Percentiles rank a stretch among this genome's conserved stretches.
Evolutionary conservation across 2,797 vertebrate genomes (phyloP).

Genomic region (Podargus strigoides): DNA sequence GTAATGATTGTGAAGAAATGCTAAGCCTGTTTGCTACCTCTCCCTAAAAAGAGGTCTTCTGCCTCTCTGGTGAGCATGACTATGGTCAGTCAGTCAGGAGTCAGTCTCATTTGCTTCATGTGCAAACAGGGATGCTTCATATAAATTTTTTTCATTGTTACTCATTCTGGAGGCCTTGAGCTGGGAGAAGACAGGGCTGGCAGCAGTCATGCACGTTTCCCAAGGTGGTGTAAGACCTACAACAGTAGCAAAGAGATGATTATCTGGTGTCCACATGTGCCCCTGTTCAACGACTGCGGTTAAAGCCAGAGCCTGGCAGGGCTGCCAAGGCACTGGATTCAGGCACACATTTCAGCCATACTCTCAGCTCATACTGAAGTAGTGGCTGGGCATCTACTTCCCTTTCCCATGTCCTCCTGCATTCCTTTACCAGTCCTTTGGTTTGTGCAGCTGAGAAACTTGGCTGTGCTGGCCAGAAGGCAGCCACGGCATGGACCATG

Average conservation of each 20-base stretch:
- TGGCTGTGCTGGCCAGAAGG: neutral
- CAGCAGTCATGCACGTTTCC: neutral
- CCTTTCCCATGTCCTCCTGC: neutral
- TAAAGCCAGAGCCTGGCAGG: neutral
- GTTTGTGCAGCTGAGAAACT: neutral
- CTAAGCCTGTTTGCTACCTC: neutral
- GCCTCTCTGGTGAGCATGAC: neutral
- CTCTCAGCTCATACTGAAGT: neutral
- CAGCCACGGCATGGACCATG: neutral
- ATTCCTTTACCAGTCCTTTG: neutral
- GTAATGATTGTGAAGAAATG: neutral
- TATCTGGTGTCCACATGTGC: rapidly evolving
- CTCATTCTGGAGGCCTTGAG: neutral
- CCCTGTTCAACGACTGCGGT: neutral
- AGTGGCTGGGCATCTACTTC: neutral
- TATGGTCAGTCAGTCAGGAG: neutral
- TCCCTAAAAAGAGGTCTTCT: neutral
- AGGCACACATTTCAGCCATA: rapidly evolving
- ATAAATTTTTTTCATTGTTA: neutral
- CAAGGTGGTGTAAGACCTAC: neutral
- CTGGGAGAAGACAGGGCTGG: neutral
- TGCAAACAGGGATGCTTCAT: neutral
- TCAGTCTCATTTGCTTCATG: neutral
- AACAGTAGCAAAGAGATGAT: neutral
- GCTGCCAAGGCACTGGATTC: neutral